Percentiles rank a stretch among this genome's conserved stretches.
Conservation (phyloP, 1,140 invertebrate species). For the Aphidius ervi region DNA sequence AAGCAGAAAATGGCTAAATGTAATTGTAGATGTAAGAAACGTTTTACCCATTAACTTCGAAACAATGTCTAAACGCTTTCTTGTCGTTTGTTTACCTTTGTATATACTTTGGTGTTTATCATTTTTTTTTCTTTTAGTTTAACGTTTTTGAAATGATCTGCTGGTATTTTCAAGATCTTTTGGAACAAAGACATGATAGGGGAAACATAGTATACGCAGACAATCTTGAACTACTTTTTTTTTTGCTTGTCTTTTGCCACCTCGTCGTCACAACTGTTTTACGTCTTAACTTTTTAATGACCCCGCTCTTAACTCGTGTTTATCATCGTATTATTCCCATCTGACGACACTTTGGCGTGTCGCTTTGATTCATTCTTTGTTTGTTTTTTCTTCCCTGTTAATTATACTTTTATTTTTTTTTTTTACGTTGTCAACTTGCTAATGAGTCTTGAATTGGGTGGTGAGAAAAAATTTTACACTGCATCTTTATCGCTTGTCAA, state of each 20-base stretch:
- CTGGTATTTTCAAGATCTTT: too few relatives aligned
- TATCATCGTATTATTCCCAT: conserved; percentile 33
- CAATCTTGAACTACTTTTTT: conserved; percentile 10
- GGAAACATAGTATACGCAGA: background rate
- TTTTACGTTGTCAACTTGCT: conserved; percentile 3
- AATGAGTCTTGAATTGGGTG: conserved; percentile 6
- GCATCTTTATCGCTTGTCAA: too few relatives aligned
- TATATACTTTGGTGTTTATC: too few relatives aligned
- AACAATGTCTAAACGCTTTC: too few relatives aligned
- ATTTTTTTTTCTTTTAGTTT: too few relatives aligned
- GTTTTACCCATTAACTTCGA: too few relatives aligned
- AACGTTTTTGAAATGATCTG: too few relatives aligned
- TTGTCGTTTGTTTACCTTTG: too few relatives aligned
- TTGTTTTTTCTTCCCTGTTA: background rate
- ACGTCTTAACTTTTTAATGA: conserved; percentile 48
- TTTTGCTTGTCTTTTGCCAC: conserved; percentile 18
- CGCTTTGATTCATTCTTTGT: too few relatives aligned
- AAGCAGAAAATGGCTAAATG: too few relatives aligned
- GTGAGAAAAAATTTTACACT: background rate
- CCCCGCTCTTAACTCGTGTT: conserved; percentile 38
- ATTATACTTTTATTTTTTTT: conserved; percentile 7
- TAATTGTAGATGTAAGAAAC: too few relatives aligned
- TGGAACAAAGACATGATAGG: too few relatives aligned
- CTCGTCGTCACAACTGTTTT: conserved; percentile 29
- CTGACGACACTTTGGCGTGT: conserved; percentile 10